These are phyloP conservation scores for Chloropsis cyanopogon DNA, from an alignment of 2,113 vertebrate species.

Conservation along the genomic window DNA sequence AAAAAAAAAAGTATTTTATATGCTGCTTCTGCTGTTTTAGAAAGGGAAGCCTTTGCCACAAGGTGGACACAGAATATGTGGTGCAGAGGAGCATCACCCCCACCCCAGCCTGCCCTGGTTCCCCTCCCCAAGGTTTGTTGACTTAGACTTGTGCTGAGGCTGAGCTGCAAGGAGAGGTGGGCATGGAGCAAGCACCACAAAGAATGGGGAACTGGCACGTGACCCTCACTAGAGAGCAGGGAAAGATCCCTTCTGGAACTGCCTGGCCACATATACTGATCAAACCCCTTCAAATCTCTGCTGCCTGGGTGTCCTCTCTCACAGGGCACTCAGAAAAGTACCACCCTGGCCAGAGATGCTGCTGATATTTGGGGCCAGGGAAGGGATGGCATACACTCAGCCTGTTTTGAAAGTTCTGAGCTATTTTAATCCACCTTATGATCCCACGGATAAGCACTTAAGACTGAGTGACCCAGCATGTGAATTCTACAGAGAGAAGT, in stretches of 20 bases:
- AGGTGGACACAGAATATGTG: fast-evolving
- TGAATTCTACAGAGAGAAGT: not conserved
- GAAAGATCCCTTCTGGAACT: not conserved
- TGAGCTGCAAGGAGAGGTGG: not conserved
- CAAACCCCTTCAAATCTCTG: fast-evolving
- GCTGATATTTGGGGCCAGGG: not conserved
- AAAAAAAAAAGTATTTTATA: not conserved
- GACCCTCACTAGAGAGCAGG: too few relatives aligned
- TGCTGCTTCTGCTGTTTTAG: not conserved
- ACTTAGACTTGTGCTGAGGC: not conserved
- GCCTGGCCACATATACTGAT: fast-evolving
- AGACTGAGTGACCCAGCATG: not conserved
- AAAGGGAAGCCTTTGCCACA: not conserved
- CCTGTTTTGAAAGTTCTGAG: not conserved
- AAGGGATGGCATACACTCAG: not conserved
- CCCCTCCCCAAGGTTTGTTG: not conserved
- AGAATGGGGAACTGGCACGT: not conserved
- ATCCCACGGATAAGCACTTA: not conserved
- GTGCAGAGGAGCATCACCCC: conserved; percentile 58
- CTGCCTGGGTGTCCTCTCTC: not conserved
- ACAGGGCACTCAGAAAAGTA: fast-evolving
- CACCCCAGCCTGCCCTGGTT: conserved; percentile 51
- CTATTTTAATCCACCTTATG: conserved; percentile 3
- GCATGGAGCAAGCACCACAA: not conserved
- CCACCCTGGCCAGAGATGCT: not conserved